Evolutionary conservation across 2,888 invertebrate genomes (phyloP), one percentile per base, ranked within the genome.

Genomic region (Tinea trinotella): DNA sequence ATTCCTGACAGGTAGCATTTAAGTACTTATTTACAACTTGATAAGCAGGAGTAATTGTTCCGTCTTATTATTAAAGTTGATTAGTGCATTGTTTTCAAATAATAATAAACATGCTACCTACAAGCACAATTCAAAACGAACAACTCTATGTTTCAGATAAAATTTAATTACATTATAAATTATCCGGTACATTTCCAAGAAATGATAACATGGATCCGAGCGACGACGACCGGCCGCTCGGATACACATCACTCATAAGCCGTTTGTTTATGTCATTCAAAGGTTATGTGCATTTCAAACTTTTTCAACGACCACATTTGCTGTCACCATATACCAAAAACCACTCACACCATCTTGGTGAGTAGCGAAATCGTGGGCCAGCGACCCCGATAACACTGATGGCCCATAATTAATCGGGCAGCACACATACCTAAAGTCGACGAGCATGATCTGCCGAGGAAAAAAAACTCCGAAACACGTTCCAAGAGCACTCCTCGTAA

Each of bases 381-480:
- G 64, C 74, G 81, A 80, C 80, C 76, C 70, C 74, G 40, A 70
- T 64, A 50, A 64, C 68, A 71, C 70, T 76, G 76, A 81, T 80
- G 79, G 75, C 69, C 71, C 78, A 77, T 79, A 82, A 82, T 83
- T 81, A 82, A 82, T 79, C 76, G 72, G 60, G 59, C 59, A 66
- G 67, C n/a, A 82, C 10, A 82, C 84, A 80, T 85, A 85, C 85
- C 85, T 85, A 84, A 83, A 82, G 76, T 75, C 71, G 68, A 69
- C 71, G 71, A 70, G 75, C 82, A 83, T 82, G 75, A 81, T 49
- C 52, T 78, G 76, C 70, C 67, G 64, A 64, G 63, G 73, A 75
- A 36, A 20, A 24, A 50, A 57, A 36, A 34, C 73, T 76, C 76
- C 80, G 73, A 78, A 76, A 78, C 78, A 78, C 74, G 77, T 74